Base-by-base conservation (phyloP, 2,888 invertebrate genomes). In the Rotaria magnacalcarata region DNA sequence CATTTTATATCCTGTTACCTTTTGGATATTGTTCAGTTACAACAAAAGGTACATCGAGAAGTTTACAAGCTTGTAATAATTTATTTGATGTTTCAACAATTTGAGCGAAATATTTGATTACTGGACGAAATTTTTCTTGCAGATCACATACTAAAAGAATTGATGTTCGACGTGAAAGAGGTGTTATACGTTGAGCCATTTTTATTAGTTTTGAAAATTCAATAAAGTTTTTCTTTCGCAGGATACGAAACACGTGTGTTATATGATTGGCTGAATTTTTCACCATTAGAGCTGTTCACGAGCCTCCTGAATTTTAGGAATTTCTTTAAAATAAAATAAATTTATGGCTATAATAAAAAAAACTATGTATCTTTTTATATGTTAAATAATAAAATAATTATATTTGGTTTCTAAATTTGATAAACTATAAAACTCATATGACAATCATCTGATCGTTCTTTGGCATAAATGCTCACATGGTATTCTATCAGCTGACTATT, bases 21-120 rank as follows among this genome's bases (percentile, higher is more conserved):
- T 93, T 92, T 0, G 93, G 93, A 89, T 93, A 93, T 88, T 93
- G 93, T 88, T 93, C 93, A 0, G 93, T 93, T 11, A 92, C 92
- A 80, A 93, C 88, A 21, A 93, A 91, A 3, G 93, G 93, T 88
- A 93, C 91, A 43, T 93, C 91, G 85, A 93, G 89, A 34, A 92
- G 88, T 88, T 91, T 90, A 16, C 93, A 92, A 16, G 92, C 91
- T 87, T 91, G 89, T 75, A 93, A 89, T 89, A 91, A 88, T 84
- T 91, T 88, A 16, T 88, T 88, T 19, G 90, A 89, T 27, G 90
- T 90, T 41, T 89, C 88, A 34, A 91, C 87, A 56, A 91, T 89
- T 87, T 90, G 89, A 24, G 90, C 90, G 87, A 89, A 91, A 87
- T 89, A 90, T 60, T 89, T 88, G 54, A 91, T 91, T 19, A 89